phyloP scores from a whole-genome alignment of 2,888 invertebrate species.

The Drosophila rellima region DNA sequence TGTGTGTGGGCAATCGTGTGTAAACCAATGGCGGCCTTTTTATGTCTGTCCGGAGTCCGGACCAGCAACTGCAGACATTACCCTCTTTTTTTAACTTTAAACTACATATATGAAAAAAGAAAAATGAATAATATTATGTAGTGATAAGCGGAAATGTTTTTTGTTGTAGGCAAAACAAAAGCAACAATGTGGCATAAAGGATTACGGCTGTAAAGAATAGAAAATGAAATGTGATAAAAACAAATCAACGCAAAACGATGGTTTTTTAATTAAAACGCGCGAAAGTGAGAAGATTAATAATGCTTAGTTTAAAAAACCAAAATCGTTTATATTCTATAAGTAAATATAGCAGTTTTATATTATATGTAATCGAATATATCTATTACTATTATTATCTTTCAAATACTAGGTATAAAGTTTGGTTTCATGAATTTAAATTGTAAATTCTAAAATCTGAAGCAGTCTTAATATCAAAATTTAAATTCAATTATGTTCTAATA shows the following conservation, averaged over 20 bases:
- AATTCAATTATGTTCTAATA: too few species aligned
- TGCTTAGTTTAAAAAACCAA: too few species aligned
- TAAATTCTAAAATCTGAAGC: too few species aligned
- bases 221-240: conserved; percentile 19
- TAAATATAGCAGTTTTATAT: too few species aligned
- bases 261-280: not conserved
- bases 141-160: conserved; percentile 27
- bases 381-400: too few species aligned
- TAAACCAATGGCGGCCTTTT: conserved; percentile 26
- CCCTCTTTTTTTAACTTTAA: conserved; percentile 33
- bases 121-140: conserved; percentile 37
- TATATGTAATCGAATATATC: too few species aligned
- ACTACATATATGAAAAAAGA: conserved; percentile 28
- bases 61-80: conserved; percentile 1
- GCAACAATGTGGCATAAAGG: conserved; percentile 12
- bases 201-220: conserved; percentile 1
- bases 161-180: conserved; percentile 15
- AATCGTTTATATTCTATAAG: too few species aligned
- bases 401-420: too few species aligned
- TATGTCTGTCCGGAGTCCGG: too few species aligned
- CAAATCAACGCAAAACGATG: conserved; percentile 16
- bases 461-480: too few species aligned
- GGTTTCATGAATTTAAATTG: too few species aligned
- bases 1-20: conserved; percentile 47
- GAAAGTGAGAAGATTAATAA: too few species aligned